Percentiles rank a stretch among this genome's conserved stretches.
Evolutionary conservation across 2,888 invertebrate genomes (phyloP).

Genomic region (Cylloceria caligata): DNA sequence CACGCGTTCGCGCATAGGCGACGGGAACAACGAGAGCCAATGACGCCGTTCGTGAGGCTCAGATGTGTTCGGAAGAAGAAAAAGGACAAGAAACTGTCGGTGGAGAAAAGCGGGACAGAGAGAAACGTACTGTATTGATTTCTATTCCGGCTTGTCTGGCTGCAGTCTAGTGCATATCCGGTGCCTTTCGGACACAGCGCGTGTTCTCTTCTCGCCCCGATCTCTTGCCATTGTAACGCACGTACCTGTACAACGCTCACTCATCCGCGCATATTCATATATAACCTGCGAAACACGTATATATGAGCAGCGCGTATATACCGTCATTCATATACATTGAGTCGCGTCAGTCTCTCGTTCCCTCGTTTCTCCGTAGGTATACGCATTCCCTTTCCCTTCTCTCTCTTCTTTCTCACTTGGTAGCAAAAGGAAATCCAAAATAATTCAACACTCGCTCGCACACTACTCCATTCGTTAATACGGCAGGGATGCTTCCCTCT

Average conservation of each 20-base stretch:
- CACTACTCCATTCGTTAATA: slow-evolving; percentile 55
- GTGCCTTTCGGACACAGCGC: slow-evolving; percentile 25
- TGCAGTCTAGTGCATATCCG: slow-evolving; percentile 72
- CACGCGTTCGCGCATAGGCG: not conserved
- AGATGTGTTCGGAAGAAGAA: slow-evolving; percentile 16
- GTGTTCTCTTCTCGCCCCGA: slow-evolving; percentile 27
- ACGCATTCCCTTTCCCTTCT: not conserved
- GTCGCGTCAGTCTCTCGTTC: slow-evolving; percentile 14
- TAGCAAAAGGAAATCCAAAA: slow-evolving; percentile 42
- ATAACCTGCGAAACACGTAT: not conserved
- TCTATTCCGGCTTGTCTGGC: slow-evolving; percentile 76
- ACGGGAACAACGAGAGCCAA: slow-evolving; percentile 16
- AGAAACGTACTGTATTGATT: slow-evolving; percentile 74
- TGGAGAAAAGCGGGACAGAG: slow-evolving; percentile 36
- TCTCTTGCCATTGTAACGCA: slow-evolving; percentile 52
- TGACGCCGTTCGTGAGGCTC: slow-evolving; percentile 13
- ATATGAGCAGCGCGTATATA: slow-evolving; percentile 16
- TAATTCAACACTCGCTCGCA: slow-evolving; percentile 35
- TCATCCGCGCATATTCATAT: not conserved
- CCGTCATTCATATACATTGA: slow-evolving; percentile 30
- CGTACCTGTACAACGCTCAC: slow-evolving; percentile 28
- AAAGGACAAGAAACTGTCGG: slow-evolving; percentile 30
- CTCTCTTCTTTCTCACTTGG: slow-evolving; percentile 12
- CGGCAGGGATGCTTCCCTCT: slow-evolving; percentile 38
- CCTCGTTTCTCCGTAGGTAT: slow-evolving; percentile 4